A percentile compares a stretch with the other conserved stretches of the same genome.
These are phyloP conservation scores for Anas platyrhynchos DNA, from an alignment of 2,113 vertebrate genomes.

Conservation along the genomic window DNA sequence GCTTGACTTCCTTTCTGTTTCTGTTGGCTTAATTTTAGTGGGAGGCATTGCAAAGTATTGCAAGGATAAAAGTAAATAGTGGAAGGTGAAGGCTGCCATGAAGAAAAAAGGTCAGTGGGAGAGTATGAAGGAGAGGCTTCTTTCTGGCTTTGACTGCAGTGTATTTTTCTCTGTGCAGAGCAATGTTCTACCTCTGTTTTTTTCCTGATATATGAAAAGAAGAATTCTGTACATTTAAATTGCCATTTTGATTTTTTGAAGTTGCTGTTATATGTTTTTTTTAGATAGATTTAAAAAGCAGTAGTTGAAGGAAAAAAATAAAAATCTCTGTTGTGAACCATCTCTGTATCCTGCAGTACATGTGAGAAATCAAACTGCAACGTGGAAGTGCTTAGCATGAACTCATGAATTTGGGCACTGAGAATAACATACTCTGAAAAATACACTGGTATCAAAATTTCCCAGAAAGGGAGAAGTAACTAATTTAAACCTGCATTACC, in stretches of 20 bases:
- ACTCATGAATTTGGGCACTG: background rate
- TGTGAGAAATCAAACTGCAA: background rate
- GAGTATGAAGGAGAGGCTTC: background rate
- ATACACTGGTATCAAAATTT: background rate
- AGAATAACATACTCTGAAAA: background rate
- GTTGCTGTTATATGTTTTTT: background rate
- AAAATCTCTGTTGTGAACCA: background rate
- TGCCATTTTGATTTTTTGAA: background rate
- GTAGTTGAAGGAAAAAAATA: background rate
- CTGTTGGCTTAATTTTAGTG: background rate
- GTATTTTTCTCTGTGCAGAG: background rate
- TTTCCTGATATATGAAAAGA: background rate
- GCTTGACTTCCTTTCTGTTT: background rate
- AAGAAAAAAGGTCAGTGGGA: background rate
- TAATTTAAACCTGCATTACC: background rate
- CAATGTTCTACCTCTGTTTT: background rate
- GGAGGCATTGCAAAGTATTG: background rate
- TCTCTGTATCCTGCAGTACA: background rate
- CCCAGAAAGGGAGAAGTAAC: background rate
- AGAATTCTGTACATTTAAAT: background rate
- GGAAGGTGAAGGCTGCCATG: background rate
- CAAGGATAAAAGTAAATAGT: background rate
- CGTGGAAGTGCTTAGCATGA: background rate
- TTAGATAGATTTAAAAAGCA: background rate
- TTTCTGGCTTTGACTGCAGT: background rate